These are phyloP conservation scores for Uloborus diversus DNA, from an alignment of 1,140 invertebrate species.

Conservation along the genomic window DNA sequence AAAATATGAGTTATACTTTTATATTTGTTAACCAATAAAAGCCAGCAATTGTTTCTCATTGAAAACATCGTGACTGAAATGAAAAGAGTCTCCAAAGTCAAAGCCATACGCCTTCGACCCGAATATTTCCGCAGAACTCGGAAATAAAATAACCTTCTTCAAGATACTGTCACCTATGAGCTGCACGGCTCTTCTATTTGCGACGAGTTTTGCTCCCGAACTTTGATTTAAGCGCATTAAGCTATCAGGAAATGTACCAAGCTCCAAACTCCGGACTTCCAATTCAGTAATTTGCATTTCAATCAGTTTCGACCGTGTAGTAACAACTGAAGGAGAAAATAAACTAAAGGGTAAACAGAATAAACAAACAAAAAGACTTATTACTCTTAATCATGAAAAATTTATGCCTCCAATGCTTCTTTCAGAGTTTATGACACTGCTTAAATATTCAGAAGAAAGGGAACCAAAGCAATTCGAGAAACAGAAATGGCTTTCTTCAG, in stretches of 20 bases:
- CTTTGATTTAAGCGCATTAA: neutral
- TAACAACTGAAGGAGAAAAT: neutral
- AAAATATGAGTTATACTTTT: too few species aligned
- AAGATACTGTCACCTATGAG: neutral
- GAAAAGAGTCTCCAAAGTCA: too few species aligned
- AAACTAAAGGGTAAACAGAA: neutral
- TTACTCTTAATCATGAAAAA: slow-evolving; percentile 9
- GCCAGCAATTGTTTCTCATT: too few species aligned
- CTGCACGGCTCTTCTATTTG: too few species aligned
- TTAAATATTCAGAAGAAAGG: slow-evolving; percentile 7
- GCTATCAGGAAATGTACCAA: neutral
- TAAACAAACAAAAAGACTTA: slow-evolving; percentile 10
- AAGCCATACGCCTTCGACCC: too few species aligned
- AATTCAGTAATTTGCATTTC: neutral
- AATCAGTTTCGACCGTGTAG: neutral
- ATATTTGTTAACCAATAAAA: too few species aligned
- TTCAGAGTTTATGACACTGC: neutral
- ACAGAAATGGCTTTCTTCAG: neutral
- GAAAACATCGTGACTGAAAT: too few species aligned
- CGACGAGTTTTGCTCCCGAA: neutral
- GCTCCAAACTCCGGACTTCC: neutral
- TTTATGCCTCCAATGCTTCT: slow-evolving; percentile 4
- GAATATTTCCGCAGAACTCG: neutral
- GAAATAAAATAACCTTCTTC: neutral
- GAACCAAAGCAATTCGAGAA: neutral